Evolutionary conservation across 2,113 vertebrate genomes (phyloP).

Genomic region (Mesitornis unicolor): DNA sequence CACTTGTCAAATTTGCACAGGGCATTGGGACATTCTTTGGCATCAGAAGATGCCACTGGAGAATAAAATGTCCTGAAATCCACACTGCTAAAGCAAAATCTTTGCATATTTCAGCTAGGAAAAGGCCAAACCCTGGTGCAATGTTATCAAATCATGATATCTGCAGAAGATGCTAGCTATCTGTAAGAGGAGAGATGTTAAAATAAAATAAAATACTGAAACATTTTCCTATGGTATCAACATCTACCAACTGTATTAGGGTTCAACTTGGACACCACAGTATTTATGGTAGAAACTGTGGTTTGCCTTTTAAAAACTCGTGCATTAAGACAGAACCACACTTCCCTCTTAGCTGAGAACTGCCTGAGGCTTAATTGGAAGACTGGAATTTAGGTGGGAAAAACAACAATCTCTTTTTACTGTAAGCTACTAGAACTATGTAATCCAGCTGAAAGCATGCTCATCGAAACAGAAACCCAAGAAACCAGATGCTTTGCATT

Average conservation of each 20-base stretch:
- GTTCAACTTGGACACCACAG: neutral
- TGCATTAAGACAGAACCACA: neutral
- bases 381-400: neutral
- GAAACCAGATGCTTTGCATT: neutral
- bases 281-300: neutral
- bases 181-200: neutral
- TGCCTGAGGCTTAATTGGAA: neutral
- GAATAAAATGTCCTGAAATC: conserved; percentile 21
- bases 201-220: neutral
- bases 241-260: neutral
- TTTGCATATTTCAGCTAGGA: neutral
- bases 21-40: neutral
- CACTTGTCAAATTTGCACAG: conserved; percentile 23
- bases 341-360: neutral
- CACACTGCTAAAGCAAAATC: neutral
- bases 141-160: neutral
- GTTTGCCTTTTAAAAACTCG: neutral
- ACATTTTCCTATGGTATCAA: neutral
- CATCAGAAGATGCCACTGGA: neutral
- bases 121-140: neutral
- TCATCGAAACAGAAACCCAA: neutral
- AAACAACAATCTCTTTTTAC: conserved; percentile 16
- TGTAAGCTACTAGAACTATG: neutral
- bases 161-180: neutral
- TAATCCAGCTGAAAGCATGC: neutral